Base-by-base conservation (phyloP, 1,140 invertebrate genomes). In the Physella acuta region DNA sequence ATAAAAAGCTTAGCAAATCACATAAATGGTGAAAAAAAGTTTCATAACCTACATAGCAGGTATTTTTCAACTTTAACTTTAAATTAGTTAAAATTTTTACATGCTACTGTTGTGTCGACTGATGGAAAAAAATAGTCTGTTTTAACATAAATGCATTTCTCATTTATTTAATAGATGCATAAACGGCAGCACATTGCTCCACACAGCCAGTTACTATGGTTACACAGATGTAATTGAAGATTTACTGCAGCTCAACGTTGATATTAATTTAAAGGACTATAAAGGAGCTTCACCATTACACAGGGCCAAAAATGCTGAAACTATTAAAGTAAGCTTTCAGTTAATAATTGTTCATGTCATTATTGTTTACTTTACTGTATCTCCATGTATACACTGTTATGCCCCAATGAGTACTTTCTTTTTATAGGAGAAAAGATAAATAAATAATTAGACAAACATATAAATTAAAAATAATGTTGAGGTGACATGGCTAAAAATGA, bases 201-300 rank as follows among this genome's bases (percentile, higher is more conserved):
- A 93, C 80, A 90, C 89, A 59, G 86, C 92, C n/a, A 88, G 90
- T 56, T 90, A 91, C 61, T 91, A 92, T 80, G 91, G 91, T 30
- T 89, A 91, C 77, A 87, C 89, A 52, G 87, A 87, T 55, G 78
- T 91, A 16, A 84, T 92, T 37, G 87, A 89, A 71, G 84, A 90
- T 44, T 88, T 91, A 0, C 81, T 93, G 1, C 56, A 71, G 11
- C 70, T 79, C 17, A 71, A 79, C 20, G 71, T 85, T 0, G 80
- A 82, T 58, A 73, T 82, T 1, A 78, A 82, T 51, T 59, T 83
- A 5, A 58, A 71, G 26, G 83, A 85, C 71, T 85, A 83, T 66
- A 84, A 85, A 62, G 82, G 82, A 31, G 81, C 82, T 8, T 80
- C 81, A 24, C 75, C 82, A 1, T 61, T 84, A 51, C 83, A 85